Conservation (phyloP, 2,113 vertebrate genomes). For the Porphyrio hochstetteri region DNA sequence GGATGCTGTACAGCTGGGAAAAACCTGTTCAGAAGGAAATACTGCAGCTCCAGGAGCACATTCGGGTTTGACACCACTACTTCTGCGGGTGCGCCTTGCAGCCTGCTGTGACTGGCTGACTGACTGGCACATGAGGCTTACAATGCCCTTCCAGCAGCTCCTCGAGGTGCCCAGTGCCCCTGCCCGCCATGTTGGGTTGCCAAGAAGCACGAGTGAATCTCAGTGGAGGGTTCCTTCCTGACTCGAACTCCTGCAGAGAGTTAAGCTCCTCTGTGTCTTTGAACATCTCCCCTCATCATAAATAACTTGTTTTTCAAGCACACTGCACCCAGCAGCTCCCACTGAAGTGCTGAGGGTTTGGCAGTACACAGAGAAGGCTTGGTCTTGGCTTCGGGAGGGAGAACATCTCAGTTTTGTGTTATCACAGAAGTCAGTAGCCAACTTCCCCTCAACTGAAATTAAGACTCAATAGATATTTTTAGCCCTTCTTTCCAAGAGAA, state of each 20-base stretch:
- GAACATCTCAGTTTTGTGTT: not conserved
- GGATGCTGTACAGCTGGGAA: not conserved
- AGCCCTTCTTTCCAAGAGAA: not conserved
- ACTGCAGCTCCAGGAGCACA: not conserved
- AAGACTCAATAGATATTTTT: not conserved
- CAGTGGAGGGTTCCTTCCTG: not conserved
- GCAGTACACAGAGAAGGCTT: not conserved
- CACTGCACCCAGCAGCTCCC: not conserved
- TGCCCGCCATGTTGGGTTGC: rapidly evolving
- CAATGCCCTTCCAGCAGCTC: not conserved
- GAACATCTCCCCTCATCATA: not conserved
- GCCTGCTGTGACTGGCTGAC: not conserved
- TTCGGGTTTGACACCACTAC: not conserved
- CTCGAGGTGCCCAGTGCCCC: rapidly evolving
- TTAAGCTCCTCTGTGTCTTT: not conserved
- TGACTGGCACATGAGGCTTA: not conserved
- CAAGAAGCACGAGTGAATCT: not conserved
- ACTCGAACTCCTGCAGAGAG: not conserved
- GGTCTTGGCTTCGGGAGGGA: not conserved
- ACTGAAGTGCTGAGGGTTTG: not conserved
- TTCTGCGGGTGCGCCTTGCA: not conserved
- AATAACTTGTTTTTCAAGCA: not conserved
- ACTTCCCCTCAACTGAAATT: not conserved
- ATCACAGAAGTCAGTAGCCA: not conserved
- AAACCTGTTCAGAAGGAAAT: not conserved